Evolutionary conservation across 2,113 vertebrate species (phyloP).

Genomic region (Microtus richardsoni): DNA sequence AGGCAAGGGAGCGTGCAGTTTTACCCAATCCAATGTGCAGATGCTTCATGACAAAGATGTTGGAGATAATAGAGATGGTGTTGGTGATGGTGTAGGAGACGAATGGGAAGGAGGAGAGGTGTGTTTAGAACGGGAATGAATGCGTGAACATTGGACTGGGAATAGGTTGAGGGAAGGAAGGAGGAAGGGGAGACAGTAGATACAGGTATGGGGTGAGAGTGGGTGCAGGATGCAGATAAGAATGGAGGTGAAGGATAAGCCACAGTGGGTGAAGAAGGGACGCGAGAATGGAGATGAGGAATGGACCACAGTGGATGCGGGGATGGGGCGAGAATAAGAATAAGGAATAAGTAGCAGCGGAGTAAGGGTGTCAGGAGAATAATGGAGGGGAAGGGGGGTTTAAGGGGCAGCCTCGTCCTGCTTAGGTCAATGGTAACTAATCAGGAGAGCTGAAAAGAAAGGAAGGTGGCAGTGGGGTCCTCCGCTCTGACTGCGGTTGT

Average conservation of each 20-base stretch:
- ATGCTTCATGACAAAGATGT: neutral
- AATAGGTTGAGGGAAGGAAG: neutral
- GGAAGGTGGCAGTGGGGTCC: neutral
- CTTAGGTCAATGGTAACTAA: neutral
- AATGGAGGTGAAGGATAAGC: neutral
- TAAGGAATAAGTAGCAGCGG: neutral
- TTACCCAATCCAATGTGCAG: neutral
- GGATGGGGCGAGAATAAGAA: neutral
- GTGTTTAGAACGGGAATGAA: too few relatives aligned
- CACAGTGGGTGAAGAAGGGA: neutral
- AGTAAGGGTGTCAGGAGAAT: neutral
- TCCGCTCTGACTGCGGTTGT: neutral
- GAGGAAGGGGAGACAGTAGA: neutral
- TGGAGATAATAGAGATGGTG: neutral
- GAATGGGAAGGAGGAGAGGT: too few relatives aligned
- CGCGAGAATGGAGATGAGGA: neutral
- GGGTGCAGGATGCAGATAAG: accelerated
- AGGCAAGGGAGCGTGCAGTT: neutral
- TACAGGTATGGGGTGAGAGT: too few relatives aligned
- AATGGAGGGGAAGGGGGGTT: neutral
- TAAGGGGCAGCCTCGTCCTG: too few relatives aligned
- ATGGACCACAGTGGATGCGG: too few relatives aligned
- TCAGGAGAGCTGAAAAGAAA: neutral
- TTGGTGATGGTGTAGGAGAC: neutral
- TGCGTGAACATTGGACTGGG: too few relatives aligned